Conservation (phyloP, 2,113 vertebrate genomes). For the Candoia aspera region DNA sequence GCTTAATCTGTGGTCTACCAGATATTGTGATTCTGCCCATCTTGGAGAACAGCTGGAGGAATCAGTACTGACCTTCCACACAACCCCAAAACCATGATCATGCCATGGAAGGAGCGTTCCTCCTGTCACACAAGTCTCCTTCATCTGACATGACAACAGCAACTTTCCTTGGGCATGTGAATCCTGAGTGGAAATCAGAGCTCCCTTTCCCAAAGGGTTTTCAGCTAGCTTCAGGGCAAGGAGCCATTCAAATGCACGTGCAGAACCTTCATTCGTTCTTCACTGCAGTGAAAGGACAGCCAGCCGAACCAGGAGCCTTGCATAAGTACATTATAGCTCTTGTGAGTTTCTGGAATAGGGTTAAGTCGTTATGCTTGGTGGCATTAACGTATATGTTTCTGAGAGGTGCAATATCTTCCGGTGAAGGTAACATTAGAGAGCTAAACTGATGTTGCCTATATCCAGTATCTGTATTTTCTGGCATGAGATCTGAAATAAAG, state of each 20-base stretch:
- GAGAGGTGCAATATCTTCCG: slow-evolving; percentile 47
- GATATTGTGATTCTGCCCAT: neutral
- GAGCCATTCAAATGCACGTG: neutral
- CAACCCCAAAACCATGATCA: neutral
- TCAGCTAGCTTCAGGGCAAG: neutral
- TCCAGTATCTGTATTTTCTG: slow-evolving; percentile 67
- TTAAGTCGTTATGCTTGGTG: slow-evolving; percentile 46
- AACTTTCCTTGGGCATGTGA: too few relatives aligned
- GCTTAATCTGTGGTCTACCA: neutral
- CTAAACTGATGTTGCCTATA: slow-evolving; percentile 22
- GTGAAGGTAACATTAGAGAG: slow-evolving; percentile 44
- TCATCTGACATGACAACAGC: neutral
- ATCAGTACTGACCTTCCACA: too few relatives aligned
- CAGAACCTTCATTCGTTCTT: neutral
- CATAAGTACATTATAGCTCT: neutral
- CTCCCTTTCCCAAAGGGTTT: neutral
- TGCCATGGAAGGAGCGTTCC: neutral
- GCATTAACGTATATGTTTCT: slow-evolving; percentile 45
- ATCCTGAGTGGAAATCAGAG: neutral
- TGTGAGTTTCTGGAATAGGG: neutral
- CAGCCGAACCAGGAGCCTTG: neutral
- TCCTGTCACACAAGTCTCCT: neutral
- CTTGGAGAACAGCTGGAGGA: neutral
- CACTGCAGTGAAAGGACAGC: neutral
- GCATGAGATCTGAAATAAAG: slow-evolving; percentile 65